Evolutionary conservation across 2,113 vertebrate genomes (phyloP), one percentile per base, ranked within the genome.

Genomic region (Zosterops borbonicus): DNA sequence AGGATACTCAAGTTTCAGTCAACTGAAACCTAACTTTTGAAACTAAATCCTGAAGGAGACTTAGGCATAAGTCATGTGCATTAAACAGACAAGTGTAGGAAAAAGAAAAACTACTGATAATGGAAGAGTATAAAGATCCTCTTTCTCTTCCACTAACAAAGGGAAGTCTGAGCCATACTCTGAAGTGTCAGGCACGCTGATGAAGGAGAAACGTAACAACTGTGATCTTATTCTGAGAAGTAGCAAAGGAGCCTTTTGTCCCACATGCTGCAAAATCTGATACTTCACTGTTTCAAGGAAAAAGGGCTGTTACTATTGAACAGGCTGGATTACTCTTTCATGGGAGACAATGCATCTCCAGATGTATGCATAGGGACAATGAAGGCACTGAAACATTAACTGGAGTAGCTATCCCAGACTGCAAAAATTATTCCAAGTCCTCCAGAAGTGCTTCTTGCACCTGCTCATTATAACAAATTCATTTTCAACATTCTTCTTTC

Each of bases 81-180:
- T 82, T 94, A 90, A 85, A 85, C 23, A 85, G 16, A 37, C 71
- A 94, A 55, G 63, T n/a, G 46, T 75, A 95, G 25, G n/a, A 76
- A 87, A 92, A 90, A 65, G n/a, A 89, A 80, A 58, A 87, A 24
- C 60, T 44, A 75, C 28, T 56, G 89, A 52, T 37, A 89, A 82
- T 2, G 6, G 62, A 68, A 64, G 9, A 86, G 11, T 47, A 97
- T 82, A 95, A 93, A 95, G 75, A 83, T 86, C 31, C 65, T 90
- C 86, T 80, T 90, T 92, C 65, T 85, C 39, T 44, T 91, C 42
- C 20, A 49, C 29, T 93, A 94, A 96, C 91, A 96, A 96, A 97
- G 78, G 65, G 70, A 92, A 71, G 56, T 52, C 71, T 91, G n/a
- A 95, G 75, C 35, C 55, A 90, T 14, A 77, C 16, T 94, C 92